Evolutionary conservation across 2,113 vertebrate species (phyloP).

Genomic region (Ceyx melanurus): DNA sequence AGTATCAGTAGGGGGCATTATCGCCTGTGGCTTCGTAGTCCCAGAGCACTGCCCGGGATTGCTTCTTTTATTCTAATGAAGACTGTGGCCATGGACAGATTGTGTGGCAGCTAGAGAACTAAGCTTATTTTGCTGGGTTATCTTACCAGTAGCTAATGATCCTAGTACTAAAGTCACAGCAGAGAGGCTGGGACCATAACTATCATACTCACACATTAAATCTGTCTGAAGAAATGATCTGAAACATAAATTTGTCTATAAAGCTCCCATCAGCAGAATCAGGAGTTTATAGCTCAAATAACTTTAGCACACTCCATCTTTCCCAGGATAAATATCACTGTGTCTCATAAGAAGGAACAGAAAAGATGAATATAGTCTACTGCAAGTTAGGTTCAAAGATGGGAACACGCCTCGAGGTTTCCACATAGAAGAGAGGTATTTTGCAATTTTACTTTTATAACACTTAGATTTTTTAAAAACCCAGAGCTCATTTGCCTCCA

Average conservation of each 20-base stretch:
- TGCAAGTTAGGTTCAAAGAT: not conserved
- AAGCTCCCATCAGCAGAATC: not conserved
- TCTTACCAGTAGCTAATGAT: not conserved
- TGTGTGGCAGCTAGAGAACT: not conserved
- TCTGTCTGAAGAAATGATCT: not conserved
- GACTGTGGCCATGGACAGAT: not conserved
- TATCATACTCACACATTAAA: not conserved
- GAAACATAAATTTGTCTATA: not conserved
- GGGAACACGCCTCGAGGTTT: not conserved
- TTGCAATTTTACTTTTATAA: not conserved
- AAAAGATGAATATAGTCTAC: not conserved
- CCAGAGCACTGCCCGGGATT: not conserved
- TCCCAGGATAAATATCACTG: not conserved
- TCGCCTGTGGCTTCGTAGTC: not conserved
- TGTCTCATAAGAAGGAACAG: not conserved
- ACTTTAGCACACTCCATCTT: not conserved
- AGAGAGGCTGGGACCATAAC: not conserved
- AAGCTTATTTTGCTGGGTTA: not conserved
- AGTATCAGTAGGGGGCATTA: conserved; percentile 48
- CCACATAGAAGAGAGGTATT: fast-evolving
- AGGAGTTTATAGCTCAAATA: not conserved
- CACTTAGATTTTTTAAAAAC: not conserved
- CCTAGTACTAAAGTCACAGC: not conserved
- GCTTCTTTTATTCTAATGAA: not conserved
- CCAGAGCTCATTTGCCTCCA: not conserved